Evolutionary conservation across 1,140 invertebrate species (phyloP).

Genomic region (Nephila pilipes): DNA sequence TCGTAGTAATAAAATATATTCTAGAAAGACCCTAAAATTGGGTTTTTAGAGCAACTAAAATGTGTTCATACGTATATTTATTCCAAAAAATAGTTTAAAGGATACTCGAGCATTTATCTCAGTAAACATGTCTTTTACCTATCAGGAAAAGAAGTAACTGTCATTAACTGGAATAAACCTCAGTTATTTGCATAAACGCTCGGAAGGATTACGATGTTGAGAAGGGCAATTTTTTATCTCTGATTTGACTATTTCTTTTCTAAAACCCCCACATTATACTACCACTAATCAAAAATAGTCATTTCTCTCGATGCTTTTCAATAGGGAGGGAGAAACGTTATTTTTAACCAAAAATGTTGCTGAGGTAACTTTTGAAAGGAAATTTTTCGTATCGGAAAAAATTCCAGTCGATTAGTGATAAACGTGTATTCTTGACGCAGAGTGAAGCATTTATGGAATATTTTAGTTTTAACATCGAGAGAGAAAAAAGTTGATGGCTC

Average conservation of each 20-base stretch:
- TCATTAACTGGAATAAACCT: neutral
- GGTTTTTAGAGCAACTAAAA: neutral
- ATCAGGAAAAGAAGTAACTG: neutral
- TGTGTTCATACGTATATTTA: neutral
- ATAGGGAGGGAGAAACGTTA: neutral
- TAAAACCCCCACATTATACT: neutral
- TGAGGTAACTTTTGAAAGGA: slow-evolving; percentile 2
- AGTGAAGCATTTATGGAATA: slow-evolving; percentile 52
- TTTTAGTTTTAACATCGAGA: slow-evolving; percentile 30
- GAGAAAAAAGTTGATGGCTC: slow-evolving; percentile 40
- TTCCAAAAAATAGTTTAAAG: neutral
- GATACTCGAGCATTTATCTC: neutral
- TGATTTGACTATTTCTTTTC: neutral
- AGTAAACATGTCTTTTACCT: neutral
- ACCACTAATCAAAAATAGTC: slow-evolving; percentile 2
- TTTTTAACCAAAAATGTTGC: neutral
- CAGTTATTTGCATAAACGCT: slow-evolving; percentile 4
- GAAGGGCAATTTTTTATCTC: neutral
- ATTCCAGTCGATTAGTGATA: slow-evolving; percentile 28
- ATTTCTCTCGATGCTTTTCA: neutral
- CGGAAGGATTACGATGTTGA: neutral
- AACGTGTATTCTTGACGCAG: slow-evolving; percentile 53
- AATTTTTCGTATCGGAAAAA: slow-evolving; percentile 35
- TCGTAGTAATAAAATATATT: neutral
- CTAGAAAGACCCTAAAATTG: neutral